These are phyloP conservation scores for Bombyx huttoni DNA, from an alignment of 2,888 invertebrate genomes.

Conservation along the genomic window DNA sequence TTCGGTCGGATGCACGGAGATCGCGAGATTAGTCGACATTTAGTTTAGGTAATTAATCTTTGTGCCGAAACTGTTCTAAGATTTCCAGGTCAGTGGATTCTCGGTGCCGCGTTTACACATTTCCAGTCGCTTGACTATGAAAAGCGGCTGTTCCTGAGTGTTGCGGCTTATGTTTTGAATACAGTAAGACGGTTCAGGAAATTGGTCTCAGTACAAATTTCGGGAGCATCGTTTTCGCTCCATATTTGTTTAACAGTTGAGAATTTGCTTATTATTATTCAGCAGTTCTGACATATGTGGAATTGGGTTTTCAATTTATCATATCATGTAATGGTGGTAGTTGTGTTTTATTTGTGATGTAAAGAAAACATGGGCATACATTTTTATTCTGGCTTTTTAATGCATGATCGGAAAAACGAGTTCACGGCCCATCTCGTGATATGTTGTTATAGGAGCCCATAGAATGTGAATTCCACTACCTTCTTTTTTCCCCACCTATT, in stretches of 20 bases:
- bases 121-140: conserved; percentile 24
- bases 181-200: background rate
- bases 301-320: too few relatives aligned
- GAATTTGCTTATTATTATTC: background rate
- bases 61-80: conserved; percentile 34
- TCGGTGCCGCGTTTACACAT: conserved; percentile 31
- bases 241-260: background rate
- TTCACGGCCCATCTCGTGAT: too few relatives aligned
- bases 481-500: too few relatives aligned
- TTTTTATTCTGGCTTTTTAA: too few relatives aligned
- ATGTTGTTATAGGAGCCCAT: too few relatives aligned
- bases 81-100: conserved; percentile 49
- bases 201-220: background rate
- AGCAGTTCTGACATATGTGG: too few relatives aligned
- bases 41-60: conserved; percentile 60
- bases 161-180: background rate
- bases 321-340: too few relatives aligned
- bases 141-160: conserved; percentile 10
- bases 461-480: too few relatives aligned
- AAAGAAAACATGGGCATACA: too few relatives aligned
- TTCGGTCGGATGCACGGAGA: conserved; percentile 51
- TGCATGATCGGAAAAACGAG: too few relatives aligned
- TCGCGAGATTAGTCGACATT: conserved; percentile 57
- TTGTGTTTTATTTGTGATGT: too few relatives aligned
- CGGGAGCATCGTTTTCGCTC: background rate